Evolutionary conservation across 2,113 vertebrate species (phyloP).

Genomic region (Oreocharis arfaki): DNA sequence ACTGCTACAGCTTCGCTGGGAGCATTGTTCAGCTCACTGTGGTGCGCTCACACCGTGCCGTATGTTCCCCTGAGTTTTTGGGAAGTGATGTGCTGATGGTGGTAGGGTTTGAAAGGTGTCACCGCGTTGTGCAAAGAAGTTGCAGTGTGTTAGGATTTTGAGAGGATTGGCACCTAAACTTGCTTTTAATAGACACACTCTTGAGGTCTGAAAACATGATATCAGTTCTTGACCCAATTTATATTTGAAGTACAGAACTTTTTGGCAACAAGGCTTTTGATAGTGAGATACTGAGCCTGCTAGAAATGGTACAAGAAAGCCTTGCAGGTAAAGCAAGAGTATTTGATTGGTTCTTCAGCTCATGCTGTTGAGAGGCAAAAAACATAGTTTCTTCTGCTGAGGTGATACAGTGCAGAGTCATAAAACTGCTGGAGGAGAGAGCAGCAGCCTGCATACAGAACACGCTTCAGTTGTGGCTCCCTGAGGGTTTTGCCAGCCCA

Average conservation of each 20-base stretch:
- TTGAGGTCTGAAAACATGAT: background rate
- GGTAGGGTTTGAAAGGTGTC: background rate
- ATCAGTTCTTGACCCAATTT: background rate
- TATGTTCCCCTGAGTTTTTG: background rate
- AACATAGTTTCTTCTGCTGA: background rate
- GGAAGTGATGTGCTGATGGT: background rate
- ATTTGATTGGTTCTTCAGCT: background rate
- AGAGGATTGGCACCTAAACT: background rate
- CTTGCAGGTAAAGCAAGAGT: background rate
- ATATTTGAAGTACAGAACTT: background rate
- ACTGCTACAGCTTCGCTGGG: background rate
- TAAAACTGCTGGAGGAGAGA: background rate
- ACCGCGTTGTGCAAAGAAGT: fast-evolving
- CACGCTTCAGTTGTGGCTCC: background rate
- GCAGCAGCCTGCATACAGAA: fast-evolving
- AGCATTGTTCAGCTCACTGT: background rate
- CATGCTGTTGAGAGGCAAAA: background rate
- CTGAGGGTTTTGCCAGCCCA: background rate
- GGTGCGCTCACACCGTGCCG: fast-evolving
- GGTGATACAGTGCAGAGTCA: background rate
- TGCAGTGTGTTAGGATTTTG: background rate
- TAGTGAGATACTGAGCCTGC: background rate
- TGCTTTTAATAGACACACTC: background rate
- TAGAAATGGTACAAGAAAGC: background rate
- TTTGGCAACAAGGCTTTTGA: background rate